A percentile compares a stretch with the other conserved stretches of the same genome.
Evolutionary conservation across 2,113 vertebrate species (phyloP).

Genomic region (Numenius arquata): DNA sequence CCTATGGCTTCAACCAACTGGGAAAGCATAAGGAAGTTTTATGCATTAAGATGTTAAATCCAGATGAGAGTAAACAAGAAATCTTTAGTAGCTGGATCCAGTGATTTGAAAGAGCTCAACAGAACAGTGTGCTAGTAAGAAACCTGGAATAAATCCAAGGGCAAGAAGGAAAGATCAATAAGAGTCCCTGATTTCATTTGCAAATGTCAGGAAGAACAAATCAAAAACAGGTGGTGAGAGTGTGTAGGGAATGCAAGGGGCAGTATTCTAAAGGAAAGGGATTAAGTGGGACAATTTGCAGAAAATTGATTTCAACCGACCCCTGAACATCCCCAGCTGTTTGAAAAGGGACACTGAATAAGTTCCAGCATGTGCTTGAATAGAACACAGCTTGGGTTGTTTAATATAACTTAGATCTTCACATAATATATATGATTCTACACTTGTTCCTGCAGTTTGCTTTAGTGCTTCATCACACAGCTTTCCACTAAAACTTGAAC

Average conservation of each 20-base stretch:
- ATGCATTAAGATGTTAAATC: background rate
- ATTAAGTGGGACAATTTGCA: constrained; percentile 30
- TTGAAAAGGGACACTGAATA: background rate
- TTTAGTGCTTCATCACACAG: background rate
- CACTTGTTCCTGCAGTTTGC: background rate
- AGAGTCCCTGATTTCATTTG: background rate
- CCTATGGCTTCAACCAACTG: background rate
- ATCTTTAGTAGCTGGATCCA: background rate
- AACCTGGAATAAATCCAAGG: constrained; percentile 29
- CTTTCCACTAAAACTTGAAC: background rate
- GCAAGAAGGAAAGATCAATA: constrained; percentile 1
- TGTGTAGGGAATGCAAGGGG: background rate
- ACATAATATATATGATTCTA: background rate
- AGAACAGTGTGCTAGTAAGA: background rate
- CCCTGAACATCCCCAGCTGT: background rate
- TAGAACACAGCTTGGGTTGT: background rate
- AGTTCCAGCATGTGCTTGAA: background rate
- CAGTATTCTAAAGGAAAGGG: background rate
- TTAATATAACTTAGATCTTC: background rate
- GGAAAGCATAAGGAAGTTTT: background rate
- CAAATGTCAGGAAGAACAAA: constrained; percentile 53
- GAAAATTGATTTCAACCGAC: constrained; percentile 14
- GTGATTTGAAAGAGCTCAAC: background rate
- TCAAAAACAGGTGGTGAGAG: constrained; percentile 18
- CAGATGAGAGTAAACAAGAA: background rate